Evolutionary conservation across 2,888 invertebrate genomes (phyloP).

Genomic region (Lochmaea capreae): DNA sequence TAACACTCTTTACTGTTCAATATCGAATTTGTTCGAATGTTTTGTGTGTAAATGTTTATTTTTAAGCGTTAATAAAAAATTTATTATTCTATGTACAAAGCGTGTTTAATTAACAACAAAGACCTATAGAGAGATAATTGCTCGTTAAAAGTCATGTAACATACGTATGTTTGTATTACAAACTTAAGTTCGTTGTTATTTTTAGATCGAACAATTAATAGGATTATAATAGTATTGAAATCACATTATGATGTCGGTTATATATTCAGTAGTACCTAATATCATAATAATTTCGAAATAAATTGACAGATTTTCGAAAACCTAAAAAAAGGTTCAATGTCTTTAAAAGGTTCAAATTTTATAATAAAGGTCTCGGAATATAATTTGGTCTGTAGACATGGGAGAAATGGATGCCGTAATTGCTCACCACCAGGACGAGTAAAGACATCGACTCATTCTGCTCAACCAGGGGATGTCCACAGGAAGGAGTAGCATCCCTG

Average conservation of each 20-base stretch:
- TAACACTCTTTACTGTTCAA: not conserved
- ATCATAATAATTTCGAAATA: not conserved
- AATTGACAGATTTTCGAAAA: no score
- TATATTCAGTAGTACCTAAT: not conserved
- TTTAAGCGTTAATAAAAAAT: not conserved
- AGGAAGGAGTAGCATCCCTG: no score
- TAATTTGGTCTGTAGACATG: no score
- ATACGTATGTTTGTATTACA: not conserved
- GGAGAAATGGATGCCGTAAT: no score
- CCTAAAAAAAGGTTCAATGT: no score
- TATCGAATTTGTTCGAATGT: not conserved
- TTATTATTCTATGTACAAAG: not conserved
- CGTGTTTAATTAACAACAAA: slow-evolving; percentile 1
- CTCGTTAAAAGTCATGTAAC: not conserved
- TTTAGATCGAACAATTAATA: not conserved
- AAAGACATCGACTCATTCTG: no score
- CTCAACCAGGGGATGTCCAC: no score
- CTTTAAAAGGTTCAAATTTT: no score
- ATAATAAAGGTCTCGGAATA: no score
- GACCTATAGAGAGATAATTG: not conserved
- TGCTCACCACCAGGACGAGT: no score
- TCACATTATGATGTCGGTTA: not conserved
- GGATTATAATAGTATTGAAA: not conserved
- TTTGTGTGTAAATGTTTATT: not conserved
- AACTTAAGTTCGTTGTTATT: not conserved